A percentile compares a stretch with the other conserved stretches of the same genome.
phyloP scores from a whole-genome alignment of 2,888 invertebrate genomes.

The Drosophila crucigera region DNA sequence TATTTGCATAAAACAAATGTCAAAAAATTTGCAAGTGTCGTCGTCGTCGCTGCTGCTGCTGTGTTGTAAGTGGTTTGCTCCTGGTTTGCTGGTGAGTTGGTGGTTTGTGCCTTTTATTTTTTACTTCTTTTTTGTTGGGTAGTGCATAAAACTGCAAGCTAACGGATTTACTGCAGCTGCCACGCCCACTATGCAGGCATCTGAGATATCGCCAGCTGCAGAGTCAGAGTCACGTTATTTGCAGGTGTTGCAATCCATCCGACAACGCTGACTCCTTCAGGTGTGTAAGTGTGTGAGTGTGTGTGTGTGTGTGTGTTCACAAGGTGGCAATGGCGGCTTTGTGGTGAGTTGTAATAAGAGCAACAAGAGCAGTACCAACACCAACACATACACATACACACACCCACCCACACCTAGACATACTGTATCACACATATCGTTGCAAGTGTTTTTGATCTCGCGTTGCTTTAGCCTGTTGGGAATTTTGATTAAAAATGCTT shows the following conservation, averaged over 20 bases:
- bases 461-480: conserved; percentile 83
- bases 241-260: conserved; percentile 82
- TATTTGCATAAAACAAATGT: conserved; percentile 71
- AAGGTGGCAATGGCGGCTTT: conserved; percentile 57
- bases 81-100: conserved; percentile 3
- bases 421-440: conserved; percentile 33
- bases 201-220: conserved; percentile 53
- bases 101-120: conserved; percentile 13
- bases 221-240: conserved; percentile 81
- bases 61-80: conserved; percentile 18
- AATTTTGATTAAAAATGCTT: conserved; percentile 85
- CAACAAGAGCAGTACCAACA: conserved; percentile 26
- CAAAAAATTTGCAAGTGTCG: conserved; percentile 59
- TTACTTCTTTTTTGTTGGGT: conserved; percentile 13
- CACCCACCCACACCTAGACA: conserved; percentile 21
- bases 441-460: conserved; percentile 77
- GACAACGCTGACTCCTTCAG: conserved; percentile 53
- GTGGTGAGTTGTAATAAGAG: conserved; percentile 67
- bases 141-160: conserved; percentile 71
- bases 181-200: conserved; percentile 51
- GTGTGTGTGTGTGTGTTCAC: conserved; percentile 15
- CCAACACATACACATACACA: conserved; percentile 13
- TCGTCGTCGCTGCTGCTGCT: conserved; percentile 8
- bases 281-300: neutral
- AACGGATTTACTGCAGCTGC: conserved; percentile 73